Evolutionary conservation across 2,797 vertebrate genomes (phyloP), one percentile per base, ranked within the genome.

Genomic region (Tokudaia tokunoshimensis): DNA sequence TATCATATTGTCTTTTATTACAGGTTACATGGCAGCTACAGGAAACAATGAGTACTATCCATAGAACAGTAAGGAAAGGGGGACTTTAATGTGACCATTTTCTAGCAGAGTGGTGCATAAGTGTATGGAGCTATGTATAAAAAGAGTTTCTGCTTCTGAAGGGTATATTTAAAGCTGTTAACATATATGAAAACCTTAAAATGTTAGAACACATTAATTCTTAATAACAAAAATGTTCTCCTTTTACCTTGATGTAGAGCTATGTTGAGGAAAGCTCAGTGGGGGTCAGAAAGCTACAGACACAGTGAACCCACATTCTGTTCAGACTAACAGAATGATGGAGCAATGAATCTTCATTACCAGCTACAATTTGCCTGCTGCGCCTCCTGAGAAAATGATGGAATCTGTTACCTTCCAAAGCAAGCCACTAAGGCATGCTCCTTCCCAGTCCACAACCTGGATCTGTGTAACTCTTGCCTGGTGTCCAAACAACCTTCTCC

Each of bases 261-360:
- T 91, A 1, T 29, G 19, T 79, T 44, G 20, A 84, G 31, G 83
- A 88, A 95, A 85, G 67, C 65, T 94, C 63, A 88, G 80, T 74
- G 26, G 88, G 81, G 83, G 15, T 70, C 11, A 47, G 75, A 95
- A 98, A 96, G 84, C 70, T 50, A 22, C 12, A 89, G 76, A 76
- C 55, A 63, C 50, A 50, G 8, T 75, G 67, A 95, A 79, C n/a
- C 44, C 47, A 70, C 67, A 52, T 90, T 96, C 89, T 78, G 3
- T n/a, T 63, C 55, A 78, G 47, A n/a, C 52, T 63, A 75, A 81
- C n/a, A 89, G 78, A 95, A 57, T 52, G 29, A 92, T 11, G 11
- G 13, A 80, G 95, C 79, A 72, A 94, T 94, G 55, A 19, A 70
- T 88, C 91, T 96, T 83, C 59, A 93, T 85, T 59, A 75, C 17